A percentile compares a stretch with the other conserved stretches of the same genome.
Conservation (phyloP, 2,797 vertebrate genomes). For the Ctenopoma kingsleyae region DNA sequence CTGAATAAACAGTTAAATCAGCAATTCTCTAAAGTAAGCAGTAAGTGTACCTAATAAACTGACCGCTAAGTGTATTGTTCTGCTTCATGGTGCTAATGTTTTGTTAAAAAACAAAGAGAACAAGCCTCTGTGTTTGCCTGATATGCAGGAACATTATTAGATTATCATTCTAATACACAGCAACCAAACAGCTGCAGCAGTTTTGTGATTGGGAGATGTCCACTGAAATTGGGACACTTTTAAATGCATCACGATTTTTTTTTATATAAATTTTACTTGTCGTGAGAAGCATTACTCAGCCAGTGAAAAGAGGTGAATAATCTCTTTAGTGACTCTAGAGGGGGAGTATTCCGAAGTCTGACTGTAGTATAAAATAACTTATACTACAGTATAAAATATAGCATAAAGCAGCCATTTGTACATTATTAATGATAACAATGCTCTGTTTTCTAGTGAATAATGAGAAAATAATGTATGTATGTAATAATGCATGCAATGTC, state of each 20-base stretch:
- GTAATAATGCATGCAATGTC: too few species aligned
- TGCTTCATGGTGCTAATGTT: constrained; percentile 16
- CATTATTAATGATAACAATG: too few species aligned
- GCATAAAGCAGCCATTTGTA: too few species aligned
- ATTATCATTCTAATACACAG: neutral
- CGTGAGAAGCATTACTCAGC: neutral
- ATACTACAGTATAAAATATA: too few species aligned
- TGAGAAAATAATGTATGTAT: too few species aligned
- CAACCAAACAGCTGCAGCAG: neutral
- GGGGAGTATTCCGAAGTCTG: neutral
- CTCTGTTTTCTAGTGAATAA: too few species aligned
- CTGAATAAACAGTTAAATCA: too few species aligned
- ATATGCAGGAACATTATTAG: constrained; percentile 10
- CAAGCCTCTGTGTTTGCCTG: neutral
- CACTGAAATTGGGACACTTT: neutral
- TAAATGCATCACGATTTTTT: neutral
- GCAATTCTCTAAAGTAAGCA: too few species aligned
- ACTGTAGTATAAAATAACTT: too few species aligned
- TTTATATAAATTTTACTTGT: neutral
- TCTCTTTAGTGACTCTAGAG: neutral
- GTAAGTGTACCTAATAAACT: too few species aligned
- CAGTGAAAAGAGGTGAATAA: neutral
- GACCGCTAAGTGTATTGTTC: neutral
- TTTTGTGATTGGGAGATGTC: neutral
- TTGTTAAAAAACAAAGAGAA: neutral